These are phyloP conservation scores for Pavo muticus DNA, from an alignment of 2,113 vertebrate genomes.

Conservation along the genomic window DNA sequence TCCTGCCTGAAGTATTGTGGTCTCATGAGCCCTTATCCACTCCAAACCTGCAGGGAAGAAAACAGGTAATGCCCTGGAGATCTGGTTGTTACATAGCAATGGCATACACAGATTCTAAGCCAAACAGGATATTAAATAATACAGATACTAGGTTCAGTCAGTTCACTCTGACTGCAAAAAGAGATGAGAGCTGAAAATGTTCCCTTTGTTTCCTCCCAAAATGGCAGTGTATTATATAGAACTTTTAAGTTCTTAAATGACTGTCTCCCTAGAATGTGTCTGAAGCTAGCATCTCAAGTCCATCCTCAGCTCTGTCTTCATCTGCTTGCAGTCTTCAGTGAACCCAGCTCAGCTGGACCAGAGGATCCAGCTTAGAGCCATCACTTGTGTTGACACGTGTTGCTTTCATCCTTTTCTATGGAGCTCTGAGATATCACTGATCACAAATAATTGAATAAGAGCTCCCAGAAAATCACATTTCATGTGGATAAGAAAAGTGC, in stretches of 20 bases:
- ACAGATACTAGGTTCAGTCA: not conserved
- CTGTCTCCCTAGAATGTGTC: not conserved
- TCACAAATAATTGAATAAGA: not conserved
- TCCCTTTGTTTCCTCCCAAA: not conserved
- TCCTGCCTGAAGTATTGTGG: not conserved
- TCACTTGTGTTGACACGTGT: not conserved
- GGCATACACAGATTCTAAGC: not conserved
- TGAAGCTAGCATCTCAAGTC: not conserved
- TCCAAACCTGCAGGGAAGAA: not conserved
- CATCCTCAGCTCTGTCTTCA: not conserved
- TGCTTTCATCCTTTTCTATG: not conserved
- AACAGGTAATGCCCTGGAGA: not conserved
- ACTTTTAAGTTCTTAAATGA: not conserved
- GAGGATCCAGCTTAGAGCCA: not conserved
- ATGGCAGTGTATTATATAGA: not conserved
- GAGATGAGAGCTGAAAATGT: not conserved
- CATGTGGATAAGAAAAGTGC: not conserved
- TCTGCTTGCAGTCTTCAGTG: not conserved
- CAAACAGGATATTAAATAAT: conserved; percentile 34
- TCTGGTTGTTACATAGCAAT: not conserved
- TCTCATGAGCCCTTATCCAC: not conserved
- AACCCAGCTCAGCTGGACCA: not conserved
- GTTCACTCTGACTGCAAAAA: not conserved
- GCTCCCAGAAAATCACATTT: not conserved
- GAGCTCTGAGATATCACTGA: not conserved